Evolutionary conservation across 2,888 invertebrate genomes (phyloP).

Genomic region (Spodoptera picta): DNA sequence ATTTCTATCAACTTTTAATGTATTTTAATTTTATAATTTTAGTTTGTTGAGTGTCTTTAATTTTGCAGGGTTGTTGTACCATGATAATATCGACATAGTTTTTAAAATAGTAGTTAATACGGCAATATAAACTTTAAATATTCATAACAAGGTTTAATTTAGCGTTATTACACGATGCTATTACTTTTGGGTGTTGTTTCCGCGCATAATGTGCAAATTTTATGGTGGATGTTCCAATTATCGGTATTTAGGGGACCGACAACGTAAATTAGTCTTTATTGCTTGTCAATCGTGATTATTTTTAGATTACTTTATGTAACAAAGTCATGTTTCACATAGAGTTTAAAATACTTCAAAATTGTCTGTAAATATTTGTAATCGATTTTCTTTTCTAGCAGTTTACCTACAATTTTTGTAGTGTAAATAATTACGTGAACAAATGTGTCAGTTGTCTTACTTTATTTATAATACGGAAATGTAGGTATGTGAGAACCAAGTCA

Average conservation of each 20-base stretch:
- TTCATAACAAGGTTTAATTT: background rate
- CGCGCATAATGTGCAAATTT: conserved; percentile 26
- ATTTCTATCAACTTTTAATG: no score
- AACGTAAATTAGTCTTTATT: conserved; percentile 17
- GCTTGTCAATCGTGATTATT: conserved; percentile 14
- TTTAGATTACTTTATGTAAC: conserved; percentile 15
- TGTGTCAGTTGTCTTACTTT: background rate
- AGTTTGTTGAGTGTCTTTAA: conserved; percentile 13
- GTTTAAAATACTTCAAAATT: conserved; percentile 8
- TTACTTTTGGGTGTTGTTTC: conserved; percentile 23
- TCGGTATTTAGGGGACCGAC: conserved; percentile 7
- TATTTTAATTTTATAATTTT: conserved; percentile 5
- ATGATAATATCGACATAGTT: conserved; percentile 18
- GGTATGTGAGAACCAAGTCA: background rate
- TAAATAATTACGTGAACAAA: conserved; percentile 25
- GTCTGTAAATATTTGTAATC: conserved; percentile 25
- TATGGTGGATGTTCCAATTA: conserved; percentile 43
- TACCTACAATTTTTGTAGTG: background rate
- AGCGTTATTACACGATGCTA: conserved; percentile 16
- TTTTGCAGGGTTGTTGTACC: conserved; percentile 12
- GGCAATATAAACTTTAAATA: conserved; percentile 6
- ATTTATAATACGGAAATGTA: background rate
- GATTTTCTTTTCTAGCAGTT: conserved; percentile 43
- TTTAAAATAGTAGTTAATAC: background rate
- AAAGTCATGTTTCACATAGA: background rate